Evolutionary conservation across 2,797 vertebrate genomes (phyloP).

Genomic region (Dendrocincla tyrannina): DNA sequence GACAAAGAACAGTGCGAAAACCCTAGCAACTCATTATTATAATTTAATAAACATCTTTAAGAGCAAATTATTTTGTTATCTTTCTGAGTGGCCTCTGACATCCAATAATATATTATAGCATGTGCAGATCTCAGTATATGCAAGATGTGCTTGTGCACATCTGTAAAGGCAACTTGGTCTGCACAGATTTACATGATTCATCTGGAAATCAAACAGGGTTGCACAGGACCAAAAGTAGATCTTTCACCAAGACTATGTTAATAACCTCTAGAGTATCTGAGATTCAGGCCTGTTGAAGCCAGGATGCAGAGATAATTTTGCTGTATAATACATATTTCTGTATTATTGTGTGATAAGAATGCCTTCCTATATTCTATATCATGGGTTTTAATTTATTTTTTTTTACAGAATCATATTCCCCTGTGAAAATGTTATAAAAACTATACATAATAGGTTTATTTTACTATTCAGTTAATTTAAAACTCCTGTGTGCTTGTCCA

Average conservation of each 20-base stretch:
- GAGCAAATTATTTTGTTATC: not conserved
- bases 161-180: not conserved
- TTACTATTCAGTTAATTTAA: conserved; percentile 49
- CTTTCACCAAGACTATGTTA: not conserved
- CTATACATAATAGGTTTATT: not conserved
- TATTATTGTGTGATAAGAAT: not conserved
- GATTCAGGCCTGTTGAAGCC: not conserved
- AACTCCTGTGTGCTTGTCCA: conserved; percentile 53
- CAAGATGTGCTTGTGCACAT: not conserved
- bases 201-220: not conserved
- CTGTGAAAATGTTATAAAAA: not conserved
- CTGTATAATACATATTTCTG: not conserved
- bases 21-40: not conserved
- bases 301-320: not conserved
- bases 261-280: not conserved
- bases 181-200: not conserved
- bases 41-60: conserved; percentile 33
- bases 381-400: not conserved
- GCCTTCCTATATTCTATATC: not conserved
- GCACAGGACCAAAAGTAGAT: not conserved
- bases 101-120: not conserved
- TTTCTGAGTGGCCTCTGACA: not conserved
- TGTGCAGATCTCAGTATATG: not conserved
- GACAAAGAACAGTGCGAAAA: not conserved
- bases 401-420: not conserved